Percentiles rank a stretch among this genome's conserved stretches.
These are phyloP conservation scores for Phoebastria nigripes DNA, from an alignment of 2,797 vertebrate genomes.

Conservation along the genomic window DNA sequence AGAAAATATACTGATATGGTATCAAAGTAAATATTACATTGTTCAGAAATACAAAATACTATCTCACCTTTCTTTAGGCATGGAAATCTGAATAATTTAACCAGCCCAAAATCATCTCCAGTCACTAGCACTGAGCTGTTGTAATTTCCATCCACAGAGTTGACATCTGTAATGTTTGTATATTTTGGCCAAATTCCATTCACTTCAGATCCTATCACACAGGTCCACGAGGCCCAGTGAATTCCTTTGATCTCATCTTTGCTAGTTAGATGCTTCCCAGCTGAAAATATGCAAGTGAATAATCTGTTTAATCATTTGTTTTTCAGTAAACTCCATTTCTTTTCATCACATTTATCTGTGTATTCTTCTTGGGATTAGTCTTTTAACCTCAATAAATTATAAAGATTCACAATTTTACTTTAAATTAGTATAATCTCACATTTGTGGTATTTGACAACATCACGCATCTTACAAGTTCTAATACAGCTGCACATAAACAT, in stretches of 20 bases:
- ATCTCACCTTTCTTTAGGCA: constrained; percentile 89
- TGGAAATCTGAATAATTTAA: constrained; percentile 92
- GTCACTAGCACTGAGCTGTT: constrained; percentile 86
- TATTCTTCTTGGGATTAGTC: not conserved
- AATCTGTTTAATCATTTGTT: not conserved
- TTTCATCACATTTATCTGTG: not conserved
- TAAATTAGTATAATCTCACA: not conserved
- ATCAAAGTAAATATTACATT: not conserved
- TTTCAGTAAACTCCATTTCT: not conserved
- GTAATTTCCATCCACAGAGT: constrained; percentile 95
- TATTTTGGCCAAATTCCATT: constrained; percentile 96
- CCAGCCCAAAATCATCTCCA: constrained; percentile 91
- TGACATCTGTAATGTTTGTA: constrained; percentile 83
- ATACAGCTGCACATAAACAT: not conserved
- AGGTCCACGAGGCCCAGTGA: constrained; percentile 93
- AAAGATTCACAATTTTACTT: not conserved
- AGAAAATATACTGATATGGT: not conserved
- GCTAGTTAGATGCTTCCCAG: constrained; percentile 84
- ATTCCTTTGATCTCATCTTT: constrained; percentile 92
- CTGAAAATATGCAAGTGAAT: constrained; percentile 72
- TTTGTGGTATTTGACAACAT: not conserved
- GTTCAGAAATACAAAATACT: not conserved
- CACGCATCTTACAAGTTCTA: not conserved
- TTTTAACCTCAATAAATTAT: not conserved
- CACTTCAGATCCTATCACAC: constrained; percentile 89